phyloP scores from a whole-genome alignment of 2,888 invertebrate species.

The Phragmatobia fuliginosa region DNA sequence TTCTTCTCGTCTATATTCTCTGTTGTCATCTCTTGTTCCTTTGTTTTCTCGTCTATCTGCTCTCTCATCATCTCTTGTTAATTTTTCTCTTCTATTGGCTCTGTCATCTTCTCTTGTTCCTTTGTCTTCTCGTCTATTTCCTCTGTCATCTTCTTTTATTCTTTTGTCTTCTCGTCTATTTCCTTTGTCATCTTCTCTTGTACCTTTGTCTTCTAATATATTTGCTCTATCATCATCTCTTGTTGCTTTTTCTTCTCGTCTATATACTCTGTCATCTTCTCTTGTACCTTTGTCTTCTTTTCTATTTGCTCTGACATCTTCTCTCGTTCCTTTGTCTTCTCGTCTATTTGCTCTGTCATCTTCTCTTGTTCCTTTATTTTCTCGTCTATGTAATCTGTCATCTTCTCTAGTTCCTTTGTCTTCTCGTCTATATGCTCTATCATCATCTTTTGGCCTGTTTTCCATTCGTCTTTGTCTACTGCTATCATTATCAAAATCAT shows the following conservation, averaged over 20 bases:
- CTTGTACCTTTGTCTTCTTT: no score
- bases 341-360: no score
- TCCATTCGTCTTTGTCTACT: neutral
- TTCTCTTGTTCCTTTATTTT: no score
- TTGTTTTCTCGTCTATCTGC: neutral
- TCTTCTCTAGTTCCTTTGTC: neutral
- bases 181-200: no score
- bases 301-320: no score
- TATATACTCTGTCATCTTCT: no score
- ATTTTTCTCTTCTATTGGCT: neutral
- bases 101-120: neutral
- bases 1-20: neutral
- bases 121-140: neutral
- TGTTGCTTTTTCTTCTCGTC: no score
- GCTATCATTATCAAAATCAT: neutral
- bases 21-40: neutral
- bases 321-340: no score
- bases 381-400: no score
- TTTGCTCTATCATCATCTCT: no score
- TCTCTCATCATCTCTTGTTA: no score
- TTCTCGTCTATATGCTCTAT: neutral
- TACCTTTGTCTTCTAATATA: no score
- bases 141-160: neutral
- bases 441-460: neutral
- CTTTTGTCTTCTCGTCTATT: neutral